These are phyloP conservation scores for Holacanthella duospinosa DNA, from an alignment of 2,888 invertebrate species.

Conservation along the genomic window DNA sequence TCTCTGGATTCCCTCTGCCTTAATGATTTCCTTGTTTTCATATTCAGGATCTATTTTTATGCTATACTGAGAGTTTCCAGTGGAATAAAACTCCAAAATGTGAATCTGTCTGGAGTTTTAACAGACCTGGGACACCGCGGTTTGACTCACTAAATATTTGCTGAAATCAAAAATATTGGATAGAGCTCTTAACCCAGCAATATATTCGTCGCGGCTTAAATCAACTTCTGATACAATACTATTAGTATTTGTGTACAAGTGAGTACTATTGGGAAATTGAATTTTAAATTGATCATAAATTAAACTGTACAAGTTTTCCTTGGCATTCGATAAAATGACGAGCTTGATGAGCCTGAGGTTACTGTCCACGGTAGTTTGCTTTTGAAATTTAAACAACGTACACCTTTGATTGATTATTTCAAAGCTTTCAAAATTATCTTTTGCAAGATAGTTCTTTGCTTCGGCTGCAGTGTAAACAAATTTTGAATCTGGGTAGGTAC, in stretches of 20 bases:
- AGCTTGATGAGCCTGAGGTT: not conserved
- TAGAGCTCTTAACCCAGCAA: not conserved
- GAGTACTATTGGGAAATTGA: not conserved
- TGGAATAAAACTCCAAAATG: not conserved
- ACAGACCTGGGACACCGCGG: not conserved
- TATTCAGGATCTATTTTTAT: not conserved
- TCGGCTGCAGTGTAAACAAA: not conserved
- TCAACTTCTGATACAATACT: not conserved
- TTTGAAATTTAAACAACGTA: not conserved
- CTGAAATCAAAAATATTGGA: not conserved
- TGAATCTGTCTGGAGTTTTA: not conserved
- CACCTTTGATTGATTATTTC: not conserved
- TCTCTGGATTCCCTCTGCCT: not conserved
- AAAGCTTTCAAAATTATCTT: not conserved
- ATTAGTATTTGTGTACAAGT: not conserved
- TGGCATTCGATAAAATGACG: not conserved
- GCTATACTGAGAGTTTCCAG: not conserved
- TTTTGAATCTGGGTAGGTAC: not conserved
- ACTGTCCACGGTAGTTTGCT: not conserved
- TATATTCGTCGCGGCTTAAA: not conserved
- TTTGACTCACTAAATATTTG: not conserved
- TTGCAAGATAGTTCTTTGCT: not conserved
- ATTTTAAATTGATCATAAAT: not conserved
- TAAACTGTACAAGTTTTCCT: not conserved
- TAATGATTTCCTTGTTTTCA: not conserved